Evolutionary conservation across 2,113 vertebrate species (phyloP).

Genomic region (Oncorhynchus tshawytscha): DNA sequence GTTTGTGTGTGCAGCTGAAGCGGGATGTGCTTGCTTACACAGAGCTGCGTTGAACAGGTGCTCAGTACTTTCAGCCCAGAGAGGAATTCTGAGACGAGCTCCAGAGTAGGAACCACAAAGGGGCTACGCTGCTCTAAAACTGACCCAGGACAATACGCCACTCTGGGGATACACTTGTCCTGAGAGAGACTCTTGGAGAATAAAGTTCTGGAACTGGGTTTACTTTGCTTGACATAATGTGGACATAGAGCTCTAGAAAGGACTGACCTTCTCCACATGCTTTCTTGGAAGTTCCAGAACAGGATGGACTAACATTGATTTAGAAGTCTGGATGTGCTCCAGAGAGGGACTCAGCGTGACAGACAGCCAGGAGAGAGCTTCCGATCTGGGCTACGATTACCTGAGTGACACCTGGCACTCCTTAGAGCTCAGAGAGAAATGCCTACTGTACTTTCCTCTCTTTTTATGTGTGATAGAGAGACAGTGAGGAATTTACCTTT

Average conservation of each 20-base stretch:
- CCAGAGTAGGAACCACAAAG: conserved; percentile 20
- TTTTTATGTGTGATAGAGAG: background rate
- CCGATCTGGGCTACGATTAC: background rate
- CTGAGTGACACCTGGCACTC: background rate
- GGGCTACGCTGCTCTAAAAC: background rate
- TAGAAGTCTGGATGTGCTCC: background rate
- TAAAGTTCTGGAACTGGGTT: background rate
- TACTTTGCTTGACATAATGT: background rate
- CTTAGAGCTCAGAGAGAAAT: background rate
- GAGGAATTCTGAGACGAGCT: conserved; percentile 22
- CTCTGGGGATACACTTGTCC: background rate
- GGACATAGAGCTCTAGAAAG: background rate
- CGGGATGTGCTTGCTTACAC: conserved; percentile 36
- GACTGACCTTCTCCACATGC: conserved; percentile 17
- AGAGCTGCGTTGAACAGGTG: conserved; percentile 63
- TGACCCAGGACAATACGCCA: conserved; percentile 1
- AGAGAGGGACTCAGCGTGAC: background rate
- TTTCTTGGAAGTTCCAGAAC: background rate
- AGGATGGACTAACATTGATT: background rate
- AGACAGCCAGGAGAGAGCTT: background rate
- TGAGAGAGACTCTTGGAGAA: background rate
- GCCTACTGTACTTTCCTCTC: background rate
- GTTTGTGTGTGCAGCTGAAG: conserved; percentile 5
- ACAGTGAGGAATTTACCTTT: background rate
- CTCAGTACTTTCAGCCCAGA: conserved; percentile 32